A percentile compares a stretch with the other conserved stretches of the same genome.
Conservation (phyloP, 2,888 invertebrate species). For the Hofmannophila pseudospretella region DNA sequence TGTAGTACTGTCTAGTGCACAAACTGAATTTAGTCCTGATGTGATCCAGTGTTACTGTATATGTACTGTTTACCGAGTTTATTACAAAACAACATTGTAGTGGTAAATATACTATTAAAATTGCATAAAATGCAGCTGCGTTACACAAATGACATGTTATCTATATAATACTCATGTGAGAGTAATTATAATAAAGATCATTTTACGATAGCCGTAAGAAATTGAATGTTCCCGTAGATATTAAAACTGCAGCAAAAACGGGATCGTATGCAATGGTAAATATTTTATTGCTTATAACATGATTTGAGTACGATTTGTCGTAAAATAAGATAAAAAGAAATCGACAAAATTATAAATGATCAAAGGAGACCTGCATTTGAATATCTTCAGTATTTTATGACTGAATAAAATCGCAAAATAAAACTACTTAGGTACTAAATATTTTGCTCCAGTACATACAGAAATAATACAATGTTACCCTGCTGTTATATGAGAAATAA, state of each 20-base stretch:
- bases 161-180: background rate
- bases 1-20: too few relatives aligned
- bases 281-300: conserved; percentile 19
- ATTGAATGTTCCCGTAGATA: conserved; percentile 7
- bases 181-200: conserved; percentile 13
- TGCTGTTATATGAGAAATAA: too few relatives aligned
- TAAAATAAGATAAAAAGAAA: conserved; percentile 23
- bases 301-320: conserved; percentile 19
- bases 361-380: conserved; percentile 19
- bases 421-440: too few relatives aligned
- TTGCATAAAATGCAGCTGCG: conserved; percentile 13
- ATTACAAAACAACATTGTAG: conserved; percentile 3
- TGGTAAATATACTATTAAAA: conserved; percentile 1
- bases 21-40: too few relatives aligned
- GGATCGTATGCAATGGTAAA: conserved; percentile 20
- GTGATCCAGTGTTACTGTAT: too few relatives aligned
- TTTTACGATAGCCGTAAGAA: conserved; percentile 10
- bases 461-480: too few relatives aligned
- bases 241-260: conserved; percentile 12
- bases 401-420: too few relatives aligned
- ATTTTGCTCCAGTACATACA: conserved; percentile 26
- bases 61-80: too few relatives aligned
- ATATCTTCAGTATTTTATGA: too few relatives aligned
- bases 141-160: conserved; percentile 3
- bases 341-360: conserved; percentile 9